Base-by-base conservation (phyloP, 92 coral and sea anemone species). In the Plumapathes pennacea region DNA sequence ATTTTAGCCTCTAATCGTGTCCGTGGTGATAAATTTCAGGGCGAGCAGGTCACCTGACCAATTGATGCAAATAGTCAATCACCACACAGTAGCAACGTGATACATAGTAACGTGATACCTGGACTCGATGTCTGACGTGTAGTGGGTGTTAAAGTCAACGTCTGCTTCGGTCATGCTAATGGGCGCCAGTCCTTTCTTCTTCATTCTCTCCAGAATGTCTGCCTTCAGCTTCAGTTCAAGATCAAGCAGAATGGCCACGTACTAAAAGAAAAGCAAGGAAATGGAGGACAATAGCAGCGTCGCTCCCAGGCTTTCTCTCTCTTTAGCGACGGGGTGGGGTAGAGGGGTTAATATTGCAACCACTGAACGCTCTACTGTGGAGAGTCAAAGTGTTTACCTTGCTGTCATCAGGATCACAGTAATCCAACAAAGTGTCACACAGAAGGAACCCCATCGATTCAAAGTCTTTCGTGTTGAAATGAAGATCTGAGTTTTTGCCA, bases 391-490 rank as follows among this genome's bases (percentile, higher is more conserved):
- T 22, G 14, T 21, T 45, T 27, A 85, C 97, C 97, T 90, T 90
- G 7, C 83, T 53, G 37, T 63, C 54, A 42, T 90, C 97, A 3
- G 97, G 97, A 61, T 90, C 97, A 55, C 97, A 90, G 62, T 80
- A 90, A 34, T 90, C 97, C 27, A 90, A 60, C 47, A 90, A 56
- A 10, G 97, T 90, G 21, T 90, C 97, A 74, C 97, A 90, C 27
- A 90, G 67, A 48, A 85, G 95, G 54, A 77, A 86, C n/a, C 97
- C 97, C 95, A 90, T 86, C 11, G 90, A 77, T 54, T 90, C 95
- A 38, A 82, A 77, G 64, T 90, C 95, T 14, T 62, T 85, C 2
- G 90, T 78, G 47, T 75, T 86, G 70, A 90, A 90, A 53, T 90
- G 97, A 39, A 67, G 64, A 2, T 95, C 97, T 5, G 75, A 68